These are phyloP conservation scores for Masnerella sp. DNA, from an alignment of 2,888 invertebrate species.

Conservation along the genomic window DNA sequence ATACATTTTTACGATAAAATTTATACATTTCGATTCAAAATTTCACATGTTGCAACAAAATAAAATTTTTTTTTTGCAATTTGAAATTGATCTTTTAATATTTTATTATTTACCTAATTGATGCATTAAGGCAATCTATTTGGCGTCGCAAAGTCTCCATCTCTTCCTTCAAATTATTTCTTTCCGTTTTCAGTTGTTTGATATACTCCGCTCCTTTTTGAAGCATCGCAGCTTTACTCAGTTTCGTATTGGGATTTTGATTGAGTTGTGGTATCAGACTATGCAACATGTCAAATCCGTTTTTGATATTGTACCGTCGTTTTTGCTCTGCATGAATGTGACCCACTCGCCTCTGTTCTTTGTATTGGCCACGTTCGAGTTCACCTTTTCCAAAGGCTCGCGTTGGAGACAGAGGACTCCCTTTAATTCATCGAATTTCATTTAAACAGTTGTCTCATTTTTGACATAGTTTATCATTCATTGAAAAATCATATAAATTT, in stretches of 20 bases:
- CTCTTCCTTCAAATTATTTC: conserved; percentile 92
- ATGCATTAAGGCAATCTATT: conserved; percentile 93
- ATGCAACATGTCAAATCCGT: conserved; percentile 96
- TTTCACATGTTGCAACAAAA: no score
- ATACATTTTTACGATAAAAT: no score
- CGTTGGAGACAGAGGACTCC: conserved; percentile 83
- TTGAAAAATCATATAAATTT: no score
- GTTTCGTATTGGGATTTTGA: conserved; percentile 93
- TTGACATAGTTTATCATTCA: no score
- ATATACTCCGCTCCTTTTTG: conserved; percentile 98
- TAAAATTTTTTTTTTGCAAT: no score
- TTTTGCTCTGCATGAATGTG: conserved; percentile 98
- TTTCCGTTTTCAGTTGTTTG: conserved; percentile 90
- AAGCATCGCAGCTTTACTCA: conserved; percentile 97
- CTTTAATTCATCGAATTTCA: conserved; percentile 58
- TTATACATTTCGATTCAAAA: no score
- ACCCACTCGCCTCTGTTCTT: conserved; percentile 88
- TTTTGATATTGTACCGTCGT: conserved; percentile 95
- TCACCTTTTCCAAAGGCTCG: conserved; percentile 77
- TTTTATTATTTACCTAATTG: conserved; percentile 85
- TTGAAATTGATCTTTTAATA: no score
- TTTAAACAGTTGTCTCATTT: no score
- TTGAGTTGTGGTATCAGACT: conserved; percentile 94
- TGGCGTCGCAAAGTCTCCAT: conserved; percentile 92
- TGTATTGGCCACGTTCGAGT: conserved; percentile 79